These are phyloP conservation scores for Chlorodrepanis virens DNA, from an alignment of 2,113 vertebrate species.

Conservation along the genomic window DNA sequence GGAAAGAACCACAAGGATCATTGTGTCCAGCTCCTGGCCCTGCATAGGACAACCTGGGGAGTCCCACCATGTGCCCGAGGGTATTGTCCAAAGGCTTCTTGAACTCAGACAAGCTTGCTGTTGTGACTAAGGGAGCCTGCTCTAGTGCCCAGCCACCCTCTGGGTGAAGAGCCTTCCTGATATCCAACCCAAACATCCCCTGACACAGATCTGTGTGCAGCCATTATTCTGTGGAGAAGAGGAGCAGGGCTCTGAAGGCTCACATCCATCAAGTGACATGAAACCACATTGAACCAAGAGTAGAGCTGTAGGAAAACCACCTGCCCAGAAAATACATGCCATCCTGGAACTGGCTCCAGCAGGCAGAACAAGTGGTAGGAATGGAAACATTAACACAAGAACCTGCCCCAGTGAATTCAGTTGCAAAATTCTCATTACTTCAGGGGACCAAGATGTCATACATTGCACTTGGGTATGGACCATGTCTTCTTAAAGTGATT, in stretches of 20 bases:
- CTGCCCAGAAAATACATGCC: background rate
- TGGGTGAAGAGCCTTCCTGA: background rate
- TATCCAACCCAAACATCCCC: background rate
- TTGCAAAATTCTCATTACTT: background rate
- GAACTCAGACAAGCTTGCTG: background rate
- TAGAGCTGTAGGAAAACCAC: background rate
- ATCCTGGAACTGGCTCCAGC: background rate
- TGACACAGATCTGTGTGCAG: background rate
- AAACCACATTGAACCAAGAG: background rate
- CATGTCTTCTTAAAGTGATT: background rate
- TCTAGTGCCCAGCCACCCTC: background rate
- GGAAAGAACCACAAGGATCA: background rate
- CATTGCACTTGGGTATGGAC: background rate
- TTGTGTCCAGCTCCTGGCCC: background rate
- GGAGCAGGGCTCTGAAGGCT: background rate
- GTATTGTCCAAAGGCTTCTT: background rate
- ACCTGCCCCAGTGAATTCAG: background rate
- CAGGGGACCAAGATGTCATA: background rate
- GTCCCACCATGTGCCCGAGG: background rate
- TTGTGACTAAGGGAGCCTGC: background rate
- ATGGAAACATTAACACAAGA: background rate
- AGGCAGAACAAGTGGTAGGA: background rate
- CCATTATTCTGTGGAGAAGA: background rate
- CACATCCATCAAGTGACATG: background rate
- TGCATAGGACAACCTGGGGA: background rate